phyloP scores from a whole-genome alignment of 2,113 vertebrate genomes.

The Urocitellus parryii region DNA sequence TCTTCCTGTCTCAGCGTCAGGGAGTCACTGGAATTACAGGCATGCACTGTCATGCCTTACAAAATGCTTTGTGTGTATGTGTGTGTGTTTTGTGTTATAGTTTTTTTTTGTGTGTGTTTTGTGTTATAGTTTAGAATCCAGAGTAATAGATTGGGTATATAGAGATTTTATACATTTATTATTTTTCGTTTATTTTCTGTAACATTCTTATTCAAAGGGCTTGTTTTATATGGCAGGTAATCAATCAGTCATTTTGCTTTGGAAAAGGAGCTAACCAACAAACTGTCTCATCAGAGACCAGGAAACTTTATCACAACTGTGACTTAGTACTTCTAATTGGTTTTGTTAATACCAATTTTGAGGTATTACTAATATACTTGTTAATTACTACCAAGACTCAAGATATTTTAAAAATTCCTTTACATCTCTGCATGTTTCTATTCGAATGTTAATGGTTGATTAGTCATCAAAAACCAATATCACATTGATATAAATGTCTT shows the following conservation, averaged over 20 bases:
- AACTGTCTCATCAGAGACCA: slow-evolving; percentile 3
- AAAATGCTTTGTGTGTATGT: not conserved
- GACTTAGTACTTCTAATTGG: slow-evolving; percentile 10
- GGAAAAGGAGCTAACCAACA: not conserved
- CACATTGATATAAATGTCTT: slow-evolving; percentile 56
- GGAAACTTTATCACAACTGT: slow-evolving; percentile 13
- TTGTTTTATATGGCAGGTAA: slow-evolving; percentile 47
- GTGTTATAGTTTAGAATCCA: slow-evolving; percentile 13
- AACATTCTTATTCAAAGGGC: not conserved
- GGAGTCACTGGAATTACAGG: no score
- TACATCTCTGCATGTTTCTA: not conserved
- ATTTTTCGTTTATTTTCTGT: slow-evolving; percentile 62
- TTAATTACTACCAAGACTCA: slow-evolving; percentile 50
- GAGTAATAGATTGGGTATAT: slow-evolving; percentile 10
- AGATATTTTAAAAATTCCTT: slow-evolving; percentile 50
- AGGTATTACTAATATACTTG: not conserved
- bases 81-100: not conserved
- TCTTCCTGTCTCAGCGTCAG: no score
- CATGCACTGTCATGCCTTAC: no score
- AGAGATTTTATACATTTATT: slow-evolving; percentile 54
- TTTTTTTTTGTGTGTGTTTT: not conserved
- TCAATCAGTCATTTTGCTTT: not conserved
- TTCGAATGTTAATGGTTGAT: slow-evolving; percentile 52
- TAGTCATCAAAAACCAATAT: slow-evolving; percentile 59
- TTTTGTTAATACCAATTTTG: slow-evolving; percentile 20